A percentile compares a stretch with the other conserved stretches of the same genome.
Conservation (phyloP, 2,888 invertebrate species). For the Bugula neritina region DNA sequence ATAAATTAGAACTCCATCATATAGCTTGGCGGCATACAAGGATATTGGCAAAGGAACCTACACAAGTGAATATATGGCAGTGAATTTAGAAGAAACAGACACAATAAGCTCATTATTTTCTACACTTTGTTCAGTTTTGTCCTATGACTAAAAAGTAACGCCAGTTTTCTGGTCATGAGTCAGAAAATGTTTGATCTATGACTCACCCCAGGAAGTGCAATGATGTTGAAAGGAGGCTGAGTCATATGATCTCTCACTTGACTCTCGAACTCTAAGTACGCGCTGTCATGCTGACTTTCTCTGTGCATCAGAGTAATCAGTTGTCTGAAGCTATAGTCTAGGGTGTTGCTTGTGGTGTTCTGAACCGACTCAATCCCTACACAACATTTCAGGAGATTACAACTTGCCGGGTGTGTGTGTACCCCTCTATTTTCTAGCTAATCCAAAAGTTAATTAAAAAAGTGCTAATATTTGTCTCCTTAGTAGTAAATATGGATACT, state of each 20-base stretch:
- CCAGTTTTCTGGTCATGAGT: too few species aligned
- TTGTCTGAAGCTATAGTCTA: not conserved
- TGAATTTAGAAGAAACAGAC: too few species aligned
- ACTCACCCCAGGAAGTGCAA: not conserved
- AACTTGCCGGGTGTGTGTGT: too few species aligned
- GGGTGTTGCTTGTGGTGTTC: not conserved
- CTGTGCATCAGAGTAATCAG: not conserved
- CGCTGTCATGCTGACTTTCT: not conserved
- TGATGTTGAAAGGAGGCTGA: slow-evolving; percentile 12
- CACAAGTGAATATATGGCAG: not conserved
- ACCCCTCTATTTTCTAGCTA: too few species aligned
- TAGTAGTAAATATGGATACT: too few species aligned
- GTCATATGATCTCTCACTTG: not conserved
- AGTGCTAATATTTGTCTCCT: too few species aligned
- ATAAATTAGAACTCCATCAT: slow-evolving; percentile 80
- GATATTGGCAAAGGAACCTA: slow-evolving; percentile 60
- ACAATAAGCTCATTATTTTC: too few species aligned
- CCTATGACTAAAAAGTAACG: too few species aligned
- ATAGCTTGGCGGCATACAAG: slow-evolving; percentile 75
- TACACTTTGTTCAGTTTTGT: too few species aligned
- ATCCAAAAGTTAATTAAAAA: too few species aligned
- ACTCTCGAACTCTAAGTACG: not conserved
- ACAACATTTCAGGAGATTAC: too few species aligned
- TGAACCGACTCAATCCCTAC: not conserved
- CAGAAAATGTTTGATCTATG: too few species aligned